phyloP scores from a whole-genome alignment of 1,140 invertebrate species.

The Leptinotarsa texana region DNA sequence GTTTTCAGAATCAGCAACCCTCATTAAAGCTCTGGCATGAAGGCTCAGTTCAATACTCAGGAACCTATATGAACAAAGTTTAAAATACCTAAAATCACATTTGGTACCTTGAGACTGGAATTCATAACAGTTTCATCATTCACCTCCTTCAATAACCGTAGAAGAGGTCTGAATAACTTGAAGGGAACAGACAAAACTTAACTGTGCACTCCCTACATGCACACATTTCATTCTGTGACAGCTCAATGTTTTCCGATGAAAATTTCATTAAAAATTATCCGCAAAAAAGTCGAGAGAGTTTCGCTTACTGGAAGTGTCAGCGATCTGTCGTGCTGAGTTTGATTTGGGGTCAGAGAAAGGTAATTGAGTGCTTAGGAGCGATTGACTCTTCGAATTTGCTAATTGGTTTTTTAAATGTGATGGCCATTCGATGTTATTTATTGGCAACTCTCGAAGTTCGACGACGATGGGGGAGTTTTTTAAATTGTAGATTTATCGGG shows the following conservation, averaged over 20 bases:
- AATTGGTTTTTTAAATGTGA: constrained; percentile 8
- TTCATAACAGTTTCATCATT: too few relatives aligned
- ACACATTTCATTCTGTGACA: constrained; percentile 35
- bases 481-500: constrained; percentile 5
- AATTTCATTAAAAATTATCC: constrained; percentile 50
- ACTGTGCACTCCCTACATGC: background rate
- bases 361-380: constrained; percentile 29
- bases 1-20: too few relatives aligned
- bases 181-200: background rate
- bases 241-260: constrained; percentile 46
- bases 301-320: constrained; percentile 31
- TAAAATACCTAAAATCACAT: too few relatives aligned
- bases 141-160: too few relatives aligned
- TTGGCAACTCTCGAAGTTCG: constrained; percentile 10
- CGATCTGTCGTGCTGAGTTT: constrained; percentile 29
- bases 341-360: constrained; percentile 4
- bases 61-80: too few relatives aligned
- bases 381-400: constrained; percentile 30
- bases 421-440: constrained; percentile 24
- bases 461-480: constrained; percentile 12
- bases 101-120: too few relatives aligned
- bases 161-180: too few relatives aligned
- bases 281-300: constrained; percentile 25
- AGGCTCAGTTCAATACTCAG: too few relatives aligned
- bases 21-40: too few relatives aligned